Conservation (phyloP, 2,113 vertebrate genomes). For the Heptranchias perlo region DNA sequence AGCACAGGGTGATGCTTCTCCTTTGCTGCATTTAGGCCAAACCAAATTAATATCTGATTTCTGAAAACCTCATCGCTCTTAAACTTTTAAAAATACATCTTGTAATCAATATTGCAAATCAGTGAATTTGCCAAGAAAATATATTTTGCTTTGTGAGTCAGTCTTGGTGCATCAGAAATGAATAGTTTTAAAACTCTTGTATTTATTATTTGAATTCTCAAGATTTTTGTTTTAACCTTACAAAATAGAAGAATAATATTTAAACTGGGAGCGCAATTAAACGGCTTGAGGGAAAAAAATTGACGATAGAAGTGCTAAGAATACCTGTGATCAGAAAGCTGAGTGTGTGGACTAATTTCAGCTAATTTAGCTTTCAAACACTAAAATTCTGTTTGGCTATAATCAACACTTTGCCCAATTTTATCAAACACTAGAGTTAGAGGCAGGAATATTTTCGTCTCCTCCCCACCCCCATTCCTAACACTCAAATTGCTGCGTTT, state of each 20-base stretch:
- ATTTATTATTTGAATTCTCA: background rate
- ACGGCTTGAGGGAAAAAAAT: background rate
- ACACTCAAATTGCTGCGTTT: conserved; percentile 25
- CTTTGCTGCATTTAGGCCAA: background rate
- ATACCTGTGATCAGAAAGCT: background rate
- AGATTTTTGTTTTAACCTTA: background rate
- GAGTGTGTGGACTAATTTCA: background rate
- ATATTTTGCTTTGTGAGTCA: background rate
- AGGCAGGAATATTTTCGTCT: background rate
- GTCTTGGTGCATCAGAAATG: background rate
- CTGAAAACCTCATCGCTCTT: background rate
- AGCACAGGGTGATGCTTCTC: background rate
- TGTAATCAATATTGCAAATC: background rate
- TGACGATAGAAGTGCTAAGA: background rate
- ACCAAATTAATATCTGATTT: background rate
- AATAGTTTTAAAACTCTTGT: background rate
- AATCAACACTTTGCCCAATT: background rate
- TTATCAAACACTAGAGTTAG: background rate
- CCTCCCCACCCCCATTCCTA: background rate
- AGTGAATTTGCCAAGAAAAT: background rate
- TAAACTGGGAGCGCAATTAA: background rate
- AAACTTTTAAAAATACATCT: background rate
- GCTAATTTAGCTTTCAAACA: background rate
- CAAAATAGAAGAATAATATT: background rate
- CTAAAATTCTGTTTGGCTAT: background rate